phyloP scores from a whole-genome alignment of 2,113 vertebrate species.

The Nothoprocta perdicaria region DNA sequence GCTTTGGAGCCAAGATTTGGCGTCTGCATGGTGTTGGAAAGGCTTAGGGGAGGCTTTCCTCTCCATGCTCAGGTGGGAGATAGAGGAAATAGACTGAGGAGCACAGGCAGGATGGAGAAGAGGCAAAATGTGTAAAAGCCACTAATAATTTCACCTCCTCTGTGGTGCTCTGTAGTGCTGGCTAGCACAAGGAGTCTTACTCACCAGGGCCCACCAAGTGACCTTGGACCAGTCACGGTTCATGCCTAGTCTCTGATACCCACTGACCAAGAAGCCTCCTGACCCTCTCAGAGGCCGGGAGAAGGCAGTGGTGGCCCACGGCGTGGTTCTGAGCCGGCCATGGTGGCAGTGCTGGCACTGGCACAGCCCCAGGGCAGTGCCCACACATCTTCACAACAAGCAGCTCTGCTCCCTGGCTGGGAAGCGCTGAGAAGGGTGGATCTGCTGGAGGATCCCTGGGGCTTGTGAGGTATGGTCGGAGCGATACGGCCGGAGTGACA shows the following conservation, averaged over 20 bases:
- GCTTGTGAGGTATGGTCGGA: neutral
- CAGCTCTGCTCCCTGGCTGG: neutral
- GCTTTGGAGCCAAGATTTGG: neutral
- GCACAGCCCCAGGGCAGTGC: neutral
- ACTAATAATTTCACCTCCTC: neutral
- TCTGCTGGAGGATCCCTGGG: neutral
- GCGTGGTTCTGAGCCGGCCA: neutral
- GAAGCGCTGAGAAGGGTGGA: neutral
- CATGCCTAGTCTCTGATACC: neutral
- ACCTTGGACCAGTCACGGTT: neutral
- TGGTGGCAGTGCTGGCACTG: rapidly evolving
- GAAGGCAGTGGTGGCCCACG: neutral
- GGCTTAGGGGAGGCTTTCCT: neutral
- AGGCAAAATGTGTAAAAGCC: neutral
- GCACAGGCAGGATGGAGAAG: rapidly evolving
- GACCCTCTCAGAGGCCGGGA: neutral
- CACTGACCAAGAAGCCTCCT: neutral
- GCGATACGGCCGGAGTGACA: neutral
- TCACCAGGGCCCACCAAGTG: rapidly evolving
- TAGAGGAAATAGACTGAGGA: neutral
- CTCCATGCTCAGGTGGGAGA: neutral
- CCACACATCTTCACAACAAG: neutral
- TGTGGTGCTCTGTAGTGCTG: rapidly evolving
- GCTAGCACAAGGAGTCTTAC: neutral
- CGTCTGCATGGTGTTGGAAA: neutral